Base-by-base conservation (phyloP, 2,113 vertebrate species). In the Pterocles orientalis region DNA sequence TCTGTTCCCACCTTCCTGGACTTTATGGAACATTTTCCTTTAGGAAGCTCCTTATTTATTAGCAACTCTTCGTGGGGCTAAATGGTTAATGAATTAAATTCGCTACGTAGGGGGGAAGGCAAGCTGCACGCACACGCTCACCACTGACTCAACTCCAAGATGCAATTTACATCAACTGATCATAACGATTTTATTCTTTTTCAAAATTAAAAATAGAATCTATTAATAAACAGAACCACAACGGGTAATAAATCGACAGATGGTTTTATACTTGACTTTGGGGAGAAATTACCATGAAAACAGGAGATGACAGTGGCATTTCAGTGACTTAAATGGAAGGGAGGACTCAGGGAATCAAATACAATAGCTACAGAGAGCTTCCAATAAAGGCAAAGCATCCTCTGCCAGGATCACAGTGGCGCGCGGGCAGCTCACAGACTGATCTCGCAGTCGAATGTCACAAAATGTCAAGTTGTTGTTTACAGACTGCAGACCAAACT, bases 151-250 rank as follows among this genome's bases (percentile, higher is more conserved):
- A 92, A 71, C 56, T 82, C 85, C 80, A 94, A 95, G 73, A 68
- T 14, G 57, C 53, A 82, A 89, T 96, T 97, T 85, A 65, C 47
- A 87, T 77, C 83, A 83, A 93, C 50, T 80, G 83, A 96, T 91
- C 88, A 58, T 57, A 68, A 95, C 43, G 76, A 88, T 83, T 86
- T 58, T 53, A 73, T 70, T 93, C 60, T 56, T 71, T 57, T 91
- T 78, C 86, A 71, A 51, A 84, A 88, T 29, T 64, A 93, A 95
- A 95, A 96, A 91, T 88, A 95, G 89, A 88, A 62, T 92, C 95
- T 96, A 94, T 95, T 95, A 95, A 95, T 97, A 95, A 95, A 73
- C 70, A 92, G 70, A 90, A 94, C 88, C 94, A 94, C 77, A 92
- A 90, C 58, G 86, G 85, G 80, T 56, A 91, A 95, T 79, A 94